A percentile compares a stretch with the other conserved stretches of the same genome.
Conservation (phyloP, 2,113 vertebrate genomes). For the Gobiocypris rarus region DNA sequence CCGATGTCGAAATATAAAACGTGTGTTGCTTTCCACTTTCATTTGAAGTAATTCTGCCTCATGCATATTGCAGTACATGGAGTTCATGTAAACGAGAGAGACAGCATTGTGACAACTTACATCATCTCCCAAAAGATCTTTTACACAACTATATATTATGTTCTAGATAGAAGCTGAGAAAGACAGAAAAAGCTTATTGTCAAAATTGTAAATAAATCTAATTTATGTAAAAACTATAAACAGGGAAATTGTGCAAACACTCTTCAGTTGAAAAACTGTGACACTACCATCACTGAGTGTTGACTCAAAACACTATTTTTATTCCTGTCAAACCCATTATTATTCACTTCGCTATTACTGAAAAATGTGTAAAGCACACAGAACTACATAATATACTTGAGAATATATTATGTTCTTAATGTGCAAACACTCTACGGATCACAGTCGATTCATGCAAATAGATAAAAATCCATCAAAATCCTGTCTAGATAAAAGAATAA, state of each 20-base stretch:
- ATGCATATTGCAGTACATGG: background rate
- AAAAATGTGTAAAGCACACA: background rate
- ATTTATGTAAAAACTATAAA: background rate
- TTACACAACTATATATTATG: slow-evolving; percentile 22
- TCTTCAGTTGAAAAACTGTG: background rate
- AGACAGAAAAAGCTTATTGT: slow-evolving; percentile 3
- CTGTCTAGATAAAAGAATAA: background rate
- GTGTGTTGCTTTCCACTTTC: slow-evolving; percentile 11
- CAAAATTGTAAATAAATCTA: background rate
- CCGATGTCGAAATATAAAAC: slow-evolving; percentile 26
- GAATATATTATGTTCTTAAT: background rate
- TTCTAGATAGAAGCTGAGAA: background rate
- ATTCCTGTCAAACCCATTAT: slow-evolving; percentile 21
- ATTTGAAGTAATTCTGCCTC: slow-evolving; percentile 33
- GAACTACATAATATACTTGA: slow-evolving; percentile 1
- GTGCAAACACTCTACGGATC: background rate
- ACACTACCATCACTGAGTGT: slow-evolving; percentile 4
- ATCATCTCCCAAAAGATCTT: slow-evolving; percentile 39
- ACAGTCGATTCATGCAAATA: background rate
- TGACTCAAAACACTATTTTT: slow-evolving; percentile 18
- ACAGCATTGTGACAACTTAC: slow-evolving; percentile 18
- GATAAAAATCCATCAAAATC: background rate
- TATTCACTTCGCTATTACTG: background rate
- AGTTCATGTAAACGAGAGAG: slow-evolving; percentile 17
- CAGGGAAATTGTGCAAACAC: background rate